A percentile compares a stretch with the other conserved stretches of the same genome.
These are phyloP conservation scores for Nibea albiflora DNA, from an alignment of 2,113 vertebrate species.

Conservation along the genomic window DNA sequence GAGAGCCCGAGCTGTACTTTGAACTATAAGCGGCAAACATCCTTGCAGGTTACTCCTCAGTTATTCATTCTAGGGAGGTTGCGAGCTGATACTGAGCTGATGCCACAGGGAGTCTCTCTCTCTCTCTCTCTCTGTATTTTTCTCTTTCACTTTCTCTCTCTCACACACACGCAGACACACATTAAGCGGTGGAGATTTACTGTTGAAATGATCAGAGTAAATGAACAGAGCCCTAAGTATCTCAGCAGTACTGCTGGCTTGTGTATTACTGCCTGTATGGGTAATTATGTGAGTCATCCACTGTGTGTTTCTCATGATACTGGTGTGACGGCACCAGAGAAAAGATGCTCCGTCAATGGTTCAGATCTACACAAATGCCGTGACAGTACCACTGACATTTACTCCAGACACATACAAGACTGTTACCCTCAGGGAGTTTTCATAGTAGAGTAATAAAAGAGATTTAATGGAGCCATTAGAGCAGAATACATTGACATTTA, in stretches of 20 bases:
- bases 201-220: constrained; percentile 16
- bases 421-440: background rate
- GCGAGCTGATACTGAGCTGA: constrained; percentile 36
- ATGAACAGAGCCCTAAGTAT: constrained; percentile 9
- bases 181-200: constrained; percentile 1
- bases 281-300: constrained; percentile 11
- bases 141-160: background rate
- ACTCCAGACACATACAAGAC: background rate
- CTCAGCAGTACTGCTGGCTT: background rate
- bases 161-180: background rate
- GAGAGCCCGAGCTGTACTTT: background rate
- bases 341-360: background rate
- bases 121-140: background rate
- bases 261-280: constrained; percentile 3
- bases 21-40: constrained; percentile 3
- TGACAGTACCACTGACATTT: background rate
- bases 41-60: constrained; percentile 36
- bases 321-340: background rate
- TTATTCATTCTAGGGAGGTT: constrained; percentile 52
- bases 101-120: background rate
- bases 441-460: background rate
- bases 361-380: constrained; percentile 16
- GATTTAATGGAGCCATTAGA: constrained; percentile 4
- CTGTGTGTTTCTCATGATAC: background rate
- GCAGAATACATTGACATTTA: constrained; percentile 24